Percentiles rank a stretch among this genome's conserved stretches.
These are phyloP conservation scores for Nebria ingens DNA, from an alignment of 1,140 invertebrate species.

Conservation along the genomic window DNA sequence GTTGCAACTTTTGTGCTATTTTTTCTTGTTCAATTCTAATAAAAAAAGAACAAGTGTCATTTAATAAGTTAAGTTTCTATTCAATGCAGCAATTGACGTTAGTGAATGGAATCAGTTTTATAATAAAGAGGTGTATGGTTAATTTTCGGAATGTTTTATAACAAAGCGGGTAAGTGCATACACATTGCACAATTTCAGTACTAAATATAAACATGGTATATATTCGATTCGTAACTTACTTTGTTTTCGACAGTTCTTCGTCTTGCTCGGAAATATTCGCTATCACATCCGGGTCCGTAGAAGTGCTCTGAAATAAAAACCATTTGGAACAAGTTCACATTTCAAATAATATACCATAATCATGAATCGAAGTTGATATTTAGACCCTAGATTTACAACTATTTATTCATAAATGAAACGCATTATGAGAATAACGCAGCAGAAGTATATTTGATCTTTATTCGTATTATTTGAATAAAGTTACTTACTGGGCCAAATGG, in stretches of 20 bases:
- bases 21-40: constrained; percentile 54
- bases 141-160: no score
- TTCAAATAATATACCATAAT: no score
- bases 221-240: constrained; percentile 11
- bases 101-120: constrained; percentile 18
- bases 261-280: no score
- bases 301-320: no score
- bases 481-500: no score
- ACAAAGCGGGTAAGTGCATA: no score
- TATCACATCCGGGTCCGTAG: no score
- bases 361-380: no score
- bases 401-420: no score
- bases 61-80: constrained; percentile 34
- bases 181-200: no score
- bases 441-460: not conserved
- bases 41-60: not conserved
- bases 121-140: not conserved
- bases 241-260: constrained; percentile 16
- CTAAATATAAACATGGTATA: not conserved
- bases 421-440: not conserved
- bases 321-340: no score
- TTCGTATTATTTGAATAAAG: constrained; percentile 10
- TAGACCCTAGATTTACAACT: no score
- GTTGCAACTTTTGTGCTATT: constrained; percentile 88
- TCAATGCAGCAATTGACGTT: constrained; percentile 41